Evolutionary conservation across 2,797 vertebrate genomes (phyloP).

Genomic region (Hydrocynus forskahlii): DNA sequence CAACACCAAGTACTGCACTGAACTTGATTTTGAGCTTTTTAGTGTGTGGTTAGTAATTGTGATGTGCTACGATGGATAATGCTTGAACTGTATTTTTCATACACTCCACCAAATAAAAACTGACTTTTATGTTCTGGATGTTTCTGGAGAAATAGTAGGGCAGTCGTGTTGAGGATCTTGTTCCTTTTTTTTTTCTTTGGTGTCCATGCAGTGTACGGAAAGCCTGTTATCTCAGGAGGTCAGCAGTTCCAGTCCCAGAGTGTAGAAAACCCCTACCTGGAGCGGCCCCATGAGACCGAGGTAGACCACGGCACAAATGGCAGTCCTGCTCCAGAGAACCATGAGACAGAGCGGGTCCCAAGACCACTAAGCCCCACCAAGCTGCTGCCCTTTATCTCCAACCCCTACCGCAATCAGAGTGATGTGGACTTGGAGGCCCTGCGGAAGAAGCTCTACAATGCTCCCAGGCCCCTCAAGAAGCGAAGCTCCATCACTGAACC

Average conservation of each 20-base stretch:
- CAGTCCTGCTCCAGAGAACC: slow-evolving; percentile 69
- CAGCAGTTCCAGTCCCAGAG: slow-evolving; percentile 64
- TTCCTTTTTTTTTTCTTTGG: neutral
- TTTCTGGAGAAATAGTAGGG: neutral
- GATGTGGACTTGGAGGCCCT: slow-evolving; percentile 93
- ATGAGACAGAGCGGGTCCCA: slow-evolving; percentile 86
- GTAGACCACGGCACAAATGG: slow-evolving; percentile 43
- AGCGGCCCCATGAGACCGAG: slow-evolving; percentile 74
- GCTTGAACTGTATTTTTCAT: too few relatives aligned
- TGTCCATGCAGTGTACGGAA: slow-evolving; percentile 85
- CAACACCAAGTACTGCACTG: too few relatives aligned
- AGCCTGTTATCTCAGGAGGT: slow-evolving; percentile 84
- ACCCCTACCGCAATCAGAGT: slow-evolving; percentile 94
- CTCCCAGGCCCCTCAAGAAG: slow-evolving; percentile 92
- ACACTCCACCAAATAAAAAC: too few relatives aligned
- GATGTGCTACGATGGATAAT: too few relatives aligned
- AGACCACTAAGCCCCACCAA: slow-evolving; percentile 97
- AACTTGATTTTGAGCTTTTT: too few relatives aligned
- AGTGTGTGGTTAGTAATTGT: too few relatives aligned
- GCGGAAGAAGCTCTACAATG: slow-evolving; percentile 91
- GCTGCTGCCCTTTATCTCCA: slow-evolving; percentile 85
- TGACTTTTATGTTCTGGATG: too few relatives aligned
- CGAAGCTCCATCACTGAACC: slow-evolving; percentile 98
- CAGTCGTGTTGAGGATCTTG: neutral
- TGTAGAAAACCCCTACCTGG: slow-evolving; percentile 80